Evolutionary conservation across 2,888 invertebrate genomes (phyloP), one percentile per base, ranked within the genome.

Genomic region (Pammene fasciana): DNA sequence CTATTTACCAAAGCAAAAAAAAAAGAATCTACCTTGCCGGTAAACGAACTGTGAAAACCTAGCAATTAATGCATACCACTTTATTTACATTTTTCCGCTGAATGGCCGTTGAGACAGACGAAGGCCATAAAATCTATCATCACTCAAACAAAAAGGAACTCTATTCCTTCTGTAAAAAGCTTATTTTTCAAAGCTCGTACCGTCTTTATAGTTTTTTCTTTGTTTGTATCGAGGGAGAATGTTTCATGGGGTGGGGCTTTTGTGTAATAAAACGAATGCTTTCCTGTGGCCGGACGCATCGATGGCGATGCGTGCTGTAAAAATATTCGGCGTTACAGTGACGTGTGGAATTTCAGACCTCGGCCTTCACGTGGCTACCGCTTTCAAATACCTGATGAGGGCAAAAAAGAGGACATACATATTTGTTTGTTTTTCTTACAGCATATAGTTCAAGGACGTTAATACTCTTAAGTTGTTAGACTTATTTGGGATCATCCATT

Each of bases 231-330:
- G 75, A 76, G 75, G 74, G 76, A 76, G 78, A 82, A 80, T 79
- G 84, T 83, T 86, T 85, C 81, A 85, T 86, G 81, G 84, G 85
- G 85, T 81, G 81, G 81, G 83, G 85, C 81, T 82, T 80, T 85
- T 85, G 79, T 85, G 82, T 84, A 85, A 87, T 88, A 88, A 89
- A 89, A 87, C 75, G 82, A 86, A 87, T 82, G 82, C 77, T 86
- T 88, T 87, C 84, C 86, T 82, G 81, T 81, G 78, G 81, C 81
- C 87, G 82, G 82, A 82, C 79, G 81, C 79, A 82, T 82, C 80
- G 77, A 86, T 82, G 79, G 79, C 76, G 75, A 77, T 81, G 82
- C 78, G 82, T 82, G 80, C 77, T 78, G 76, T 75, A 78, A 79
- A 81, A 79, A 78, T 71, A 68, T 81, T 81, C 50, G 71, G 74